These are phyloP conservation scores for Zeuzera pyrina DNA, from an alignment of 2,888 invertebrate genomes.

Conservation along the genomic window DNA sequence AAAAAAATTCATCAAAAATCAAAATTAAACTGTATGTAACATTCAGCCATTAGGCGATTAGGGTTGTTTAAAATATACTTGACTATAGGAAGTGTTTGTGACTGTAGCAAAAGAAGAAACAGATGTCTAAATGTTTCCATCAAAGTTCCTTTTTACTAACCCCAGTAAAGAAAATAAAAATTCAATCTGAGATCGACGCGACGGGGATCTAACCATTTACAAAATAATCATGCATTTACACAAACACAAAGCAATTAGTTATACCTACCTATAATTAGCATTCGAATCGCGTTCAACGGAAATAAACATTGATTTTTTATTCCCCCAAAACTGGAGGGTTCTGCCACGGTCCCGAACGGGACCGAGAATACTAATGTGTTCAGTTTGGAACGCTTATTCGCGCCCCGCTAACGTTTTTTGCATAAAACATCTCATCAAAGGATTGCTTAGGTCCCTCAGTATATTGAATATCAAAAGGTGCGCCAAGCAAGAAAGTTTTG, in stretches of 20 bases:
- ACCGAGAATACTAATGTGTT: conserved; percentile 68
- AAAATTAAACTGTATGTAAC: too few relatives aligned
- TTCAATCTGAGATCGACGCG: too few relatives aligned
- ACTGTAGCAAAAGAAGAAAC: too few relatives aligned
- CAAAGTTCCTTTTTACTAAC: too few relatives aligned
- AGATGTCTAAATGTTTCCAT: too few relatives aligned
- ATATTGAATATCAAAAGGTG: conserved; percentile 74
- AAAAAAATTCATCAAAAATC: too few relatives aligned
- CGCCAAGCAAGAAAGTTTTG: conserved; percentile 59
- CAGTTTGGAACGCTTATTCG: conserved; percentile 70
- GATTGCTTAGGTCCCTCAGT: conserved; percentile 66
- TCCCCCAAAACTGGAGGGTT: conserved; percentile 59
- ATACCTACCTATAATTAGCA: conserved; percentile 53
- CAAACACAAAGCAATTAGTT: conserved; percentile 63
- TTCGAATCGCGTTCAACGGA: conserved; percentile 60
- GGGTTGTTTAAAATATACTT: too few relatives aligned
- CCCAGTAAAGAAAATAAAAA: too few relatives aligned
- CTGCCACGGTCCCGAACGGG: conserved; percentile 42
- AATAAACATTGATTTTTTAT: conserved; percentile 74
- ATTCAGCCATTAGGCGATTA: too few relatives aligned
- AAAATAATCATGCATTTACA: conserved; percentile 42
- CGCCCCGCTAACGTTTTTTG: conserved; percentile 71
- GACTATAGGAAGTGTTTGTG: too few relatives aligned
- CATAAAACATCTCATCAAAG: conserved; percentile 74
- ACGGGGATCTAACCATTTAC: too few relatives aligned